Evolutionary conservation across 2,888 invertebrate genomes (phyloP), one percentile per base, ranked within the genome.

Genomic region (Plebejus melissa): DNA sequence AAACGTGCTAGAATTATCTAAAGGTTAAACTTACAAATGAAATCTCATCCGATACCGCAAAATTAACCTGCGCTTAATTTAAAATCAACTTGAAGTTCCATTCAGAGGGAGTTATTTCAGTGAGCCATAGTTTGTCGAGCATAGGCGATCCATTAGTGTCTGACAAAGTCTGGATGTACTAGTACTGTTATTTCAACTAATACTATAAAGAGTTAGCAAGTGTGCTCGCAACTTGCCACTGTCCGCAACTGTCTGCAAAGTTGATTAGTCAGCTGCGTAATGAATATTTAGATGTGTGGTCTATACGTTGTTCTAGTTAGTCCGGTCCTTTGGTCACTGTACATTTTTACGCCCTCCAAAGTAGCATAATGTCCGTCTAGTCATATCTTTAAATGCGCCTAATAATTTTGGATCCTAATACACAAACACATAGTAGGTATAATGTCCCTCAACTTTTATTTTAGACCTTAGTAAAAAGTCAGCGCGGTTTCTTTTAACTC

Each of bases 111-210:
- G 83, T 86, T 89, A 90, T 90, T 90, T 89, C 86, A 83, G 86
- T 87, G 88, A 87, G 90, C 88, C 84, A 88, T 87, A 89, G 80
- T 78, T 79, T 87, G 85, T 83, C 87, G 90, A 90, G 89, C 90
- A 90, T 88, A 84, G 83, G 86, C 90, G 89, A 88, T 90, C 92
- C 93, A 92, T 93, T 93, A 92, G 90, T 83, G 32, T 80, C 79
- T 79, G 81, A 79, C 81, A 83, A 88, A 90, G 90, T 89, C 88
- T 86, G 86, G 90, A 86, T 82, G 54, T 88, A 90, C 89, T 46
- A 86, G 86, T 85, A 83, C 85, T 87, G 87, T 87, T 90, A 88
- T 90, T 88, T 85, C 86, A 85, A 86, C 85, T 92, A 92, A 91
- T 90, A 85, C 88, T 89, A 88, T 93, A 91, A 91, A 92, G 91